These are phyloP conservation scores for Camelus dromedarius DNA, from an alignment of 2,113 vertebrate species.

Conservation along the genomic window DNA sequence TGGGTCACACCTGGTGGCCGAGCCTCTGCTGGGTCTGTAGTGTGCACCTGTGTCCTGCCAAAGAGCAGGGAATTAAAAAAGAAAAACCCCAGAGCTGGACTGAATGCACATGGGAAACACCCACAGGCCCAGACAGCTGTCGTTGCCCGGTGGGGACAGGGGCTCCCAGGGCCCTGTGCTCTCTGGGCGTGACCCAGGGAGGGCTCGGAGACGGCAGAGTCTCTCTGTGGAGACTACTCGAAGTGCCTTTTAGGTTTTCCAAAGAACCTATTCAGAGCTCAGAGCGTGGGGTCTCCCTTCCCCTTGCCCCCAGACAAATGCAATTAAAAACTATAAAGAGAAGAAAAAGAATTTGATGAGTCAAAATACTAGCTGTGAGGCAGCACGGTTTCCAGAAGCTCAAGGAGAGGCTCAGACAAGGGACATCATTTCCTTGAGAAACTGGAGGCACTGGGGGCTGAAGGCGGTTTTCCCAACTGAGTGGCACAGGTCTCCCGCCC, in stretches of 20 bases:
- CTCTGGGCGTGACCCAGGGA: not conserved
- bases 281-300: not conserved
- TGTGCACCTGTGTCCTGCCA: not conserved
- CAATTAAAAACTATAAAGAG: not conserved
- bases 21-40: not conserved
- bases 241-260: conserved; percentile 65
- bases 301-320: not conserved
- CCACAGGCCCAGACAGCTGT: not conserved
- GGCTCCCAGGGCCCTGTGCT: not conserved
- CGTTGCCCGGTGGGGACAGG: fast-evolving
- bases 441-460: not conserved
- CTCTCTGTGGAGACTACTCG: not conserved
- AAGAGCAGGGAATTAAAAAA: not conserved
- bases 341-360: not conserved
- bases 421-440: not conserved
- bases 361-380: not conserved
- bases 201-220: not conserved
- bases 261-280: conserved; percentile 23
- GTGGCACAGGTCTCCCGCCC: not conserved
- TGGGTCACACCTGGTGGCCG: not conserved
- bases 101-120: not conserved
- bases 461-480: not conserved
- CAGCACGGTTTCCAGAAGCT: not conserved
- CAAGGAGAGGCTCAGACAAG: not conserved
- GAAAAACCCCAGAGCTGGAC: not conserved